Percentiles rank a stretch among this genome's conserved stretches.
phyloP scores from a whole-genome alignment of 2,888 invertebrate genomes.

The Drosophila macrospina region DNA sequence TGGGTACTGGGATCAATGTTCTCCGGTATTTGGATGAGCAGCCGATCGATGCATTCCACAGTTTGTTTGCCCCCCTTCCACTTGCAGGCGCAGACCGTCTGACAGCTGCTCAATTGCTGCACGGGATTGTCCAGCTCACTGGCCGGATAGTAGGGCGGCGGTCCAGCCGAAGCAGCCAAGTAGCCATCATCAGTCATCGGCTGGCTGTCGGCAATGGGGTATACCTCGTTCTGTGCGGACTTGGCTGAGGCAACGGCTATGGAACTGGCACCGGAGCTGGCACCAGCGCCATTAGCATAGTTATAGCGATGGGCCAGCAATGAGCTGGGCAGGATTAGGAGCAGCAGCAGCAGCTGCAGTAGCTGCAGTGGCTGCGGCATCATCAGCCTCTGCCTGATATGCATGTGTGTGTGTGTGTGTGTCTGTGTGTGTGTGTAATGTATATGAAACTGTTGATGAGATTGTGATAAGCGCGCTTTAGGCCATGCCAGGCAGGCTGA shows the following conservation, averaged over 20 bases:
- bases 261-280: constrained; percentile 16
- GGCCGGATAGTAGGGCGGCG: constrained; percentile 28
- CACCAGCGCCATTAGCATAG: constrained; percentile 56
- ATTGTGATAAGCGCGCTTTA: constrained; percentile 14
- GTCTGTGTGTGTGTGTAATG: constrained; percentile 7
- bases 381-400: constrained; percentile 25
- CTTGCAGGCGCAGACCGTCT: constrained; percentile 93
- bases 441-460: constrained; percentile 4
- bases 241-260: constrained; percentile 12
- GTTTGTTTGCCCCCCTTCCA: constrained; percentile 98
- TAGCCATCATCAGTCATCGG: constrained; percentile 83
- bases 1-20: constrained; percentile 95
- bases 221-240: constrained; percentile 74
- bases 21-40: constrained; percentile 93
- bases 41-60: constrained; percentile 94
- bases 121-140: constrained; percentile 56
- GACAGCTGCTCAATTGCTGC: constrained; percentile 85
- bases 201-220: constrained; percentile 80
- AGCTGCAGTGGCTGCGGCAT: too few relatives aligned
- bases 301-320: constrained; percentile 62
- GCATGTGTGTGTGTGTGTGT: constrained; percentile 34
- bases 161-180: constrained; percentile 48
- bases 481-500: constrained; percentile 37
- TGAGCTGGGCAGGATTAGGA: constrained; percentile 40
- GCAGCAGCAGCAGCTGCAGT: constrained; percentile 35